These are phyloP conservation scores for Lepus timidus DNA, from an alignment of 2,113 vertebrate species.

Conservation along the genomic window DNA sequence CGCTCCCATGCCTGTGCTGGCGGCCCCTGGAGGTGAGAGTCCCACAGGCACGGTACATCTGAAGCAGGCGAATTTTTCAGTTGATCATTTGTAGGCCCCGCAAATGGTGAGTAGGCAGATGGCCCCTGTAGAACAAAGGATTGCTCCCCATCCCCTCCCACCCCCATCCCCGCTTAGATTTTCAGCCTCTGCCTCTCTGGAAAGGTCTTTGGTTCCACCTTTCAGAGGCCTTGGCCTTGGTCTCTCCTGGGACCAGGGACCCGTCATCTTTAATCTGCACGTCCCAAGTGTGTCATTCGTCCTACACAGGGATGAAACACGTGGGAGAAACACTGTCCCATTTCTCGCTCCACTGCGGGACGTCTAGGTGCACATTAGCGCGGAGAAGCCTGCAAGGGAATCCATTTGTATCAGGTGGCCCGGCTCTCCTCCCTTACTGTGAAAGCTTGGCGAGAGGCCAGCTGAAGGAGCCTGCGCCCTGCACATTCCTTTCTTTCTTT, in stretches of 20 bases:
- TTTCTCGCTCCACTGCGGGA: not conserved
- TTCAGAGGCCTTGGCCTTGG: not conserved
- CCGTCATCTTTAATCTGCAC: not conserved
- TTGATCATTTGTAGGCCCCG: too few relatives aligned
- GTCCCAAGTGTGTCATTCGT: not conserved
- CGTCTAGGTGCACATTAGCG: not conserved
- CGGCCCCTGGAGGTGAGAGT: not conserved
- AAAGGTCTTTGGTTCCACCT: not conserved
- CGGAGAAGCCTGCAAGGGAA: not conserved
- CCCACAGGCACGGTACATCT: too few relatives aligned
- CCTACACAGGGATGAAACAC: not conserved
- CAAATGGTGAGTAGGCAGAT: too few relatives aligned
- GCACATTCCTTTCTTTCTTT: not conserved
- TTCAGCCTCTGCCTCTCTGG: not conserved
- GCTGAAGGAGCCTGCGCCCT: not conserved
- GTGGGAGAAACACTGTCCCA: not conserved
- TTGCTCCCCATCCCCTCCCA: too few relatives aligned
- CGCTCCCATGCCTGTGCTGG: not conserved
- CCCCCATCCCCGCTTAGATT: not conserved
- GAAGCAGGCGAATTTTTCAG: too few relatives aligned
- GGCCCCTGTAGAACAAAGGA: too few relatives aligned
- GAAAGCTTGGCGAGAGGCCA: not conserved
- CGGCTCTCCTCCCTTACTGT: not conserved
- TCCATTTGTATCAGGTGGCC: not conserved
- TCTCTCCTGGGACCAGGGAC: not conserved